These are phyloP conservation scores for Caenorhabditis sp. DNA, from an alignment of 2,888 invertebrate genomes.

Conservation along the genomic window DNA sequence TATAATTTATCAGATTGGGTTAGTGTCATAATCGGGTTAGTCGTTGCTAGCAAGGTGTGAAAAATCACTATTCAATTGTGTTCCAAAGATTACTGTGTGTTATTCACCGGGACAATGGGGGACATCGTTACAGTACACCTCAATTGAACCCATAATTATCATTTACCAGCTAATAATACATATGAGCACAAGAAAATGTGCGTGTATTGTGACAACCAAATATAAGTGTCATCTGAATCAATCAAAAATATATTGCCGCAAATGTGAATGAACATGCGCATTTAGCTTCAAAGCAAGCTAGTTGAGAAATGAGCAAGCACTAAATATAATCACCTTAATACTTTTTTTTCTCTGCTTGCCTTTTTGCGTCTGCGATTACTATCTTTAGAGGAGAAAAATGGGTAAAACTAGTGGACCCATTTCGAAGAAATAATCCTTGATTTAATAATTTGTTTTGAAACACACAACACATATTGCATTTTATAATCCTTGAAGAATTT, in stretches of 20 bases:
- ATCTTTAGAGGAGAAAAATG: neutral
- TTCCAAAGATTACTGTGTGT: no score
- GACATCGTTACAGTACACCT: neutral
- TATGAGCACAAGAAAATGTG: neutral
- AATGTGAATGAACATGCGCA: constrained; percentile 11
- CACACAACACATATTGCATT: neutral
- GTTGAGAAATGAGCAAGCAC: neutral
- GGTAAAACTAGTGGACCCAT: neutral
- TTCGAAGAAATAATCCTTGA: constrained; percentile 33
- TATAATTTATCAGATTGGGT: neutral
- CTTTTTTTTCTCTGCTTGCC: neutral
- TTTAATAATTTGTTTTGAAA: constrained; percentile 31
- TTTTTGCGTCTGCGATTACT: neutral
- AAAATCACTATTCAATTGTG: neutral
- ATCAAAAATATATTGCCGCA: neutral
- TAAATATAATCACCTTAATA: neutral
- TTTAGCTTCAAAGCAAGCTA: constrained; percentile 5
- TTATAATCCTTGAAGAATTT: neutral
- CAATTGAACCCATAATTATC: constrained; percentile 7
- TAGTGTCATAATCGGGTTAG: constrained; percentile 1
- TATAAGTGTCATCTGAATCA: constrained; percentile 40
- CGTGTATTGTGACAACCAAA: constrained; percentile 45
- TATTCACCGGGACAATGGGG: neutral
- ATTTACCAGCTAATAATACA: neutral
- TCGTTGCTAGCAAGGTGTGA: neutral